Evolutionary conservation across 2,888 invertebrate genomes (phyloP).

Genomic region (Spodoptera picta): DNA sequence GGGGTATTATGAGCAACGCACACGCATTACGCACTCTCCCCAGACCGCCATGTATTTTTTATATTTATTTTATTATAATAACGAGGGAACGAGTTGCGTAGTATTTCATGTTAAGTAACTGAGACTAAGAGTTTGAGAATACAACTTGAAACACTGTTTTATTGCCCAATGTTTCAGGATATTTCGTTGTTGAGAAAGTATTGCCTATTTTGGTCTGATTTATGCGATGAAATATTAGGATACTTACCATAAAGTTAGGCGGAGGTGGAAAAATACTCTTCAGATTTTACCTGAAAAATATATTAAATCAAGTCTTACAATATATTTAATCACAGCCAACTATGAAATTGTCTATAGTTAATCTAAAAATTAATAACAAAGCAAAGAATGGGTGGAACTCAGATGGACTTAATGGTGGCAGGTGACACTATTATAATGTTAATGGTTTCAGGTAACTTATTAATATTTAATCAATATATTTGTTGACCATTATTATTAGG

Average conservation of each 20-base stretch:
- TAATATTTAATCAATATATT: no score
- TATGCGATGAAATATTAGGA: constrained; percentile 30
- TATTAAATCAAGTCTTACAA: no score
- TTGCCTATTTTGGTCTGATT: constrained; percentile 23
- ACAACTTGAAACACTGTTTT: constrained; percentile 38
- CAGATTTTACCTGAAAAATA: constrained; percentile 9
- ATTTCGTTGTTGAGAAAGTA: constrained; percentile 6
- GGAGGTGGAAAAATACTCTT: constrained; percentile 12
- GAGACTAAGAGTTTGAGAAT: constrained; percentile 19
- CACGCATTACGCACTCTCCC: constrained; percentile 33
- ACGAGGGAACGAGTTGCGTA: constrained; percentile 13
- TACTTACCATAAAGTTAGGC: neutral
- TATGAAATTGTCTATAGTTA: no score
- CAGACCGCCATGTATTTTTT: constrained; percentile 37
- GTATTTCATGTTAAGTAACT: constrained; percentile 27
- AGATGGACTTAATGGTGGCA: no score
- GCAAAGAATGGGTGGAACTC: neutral
- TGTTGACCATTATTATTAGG: no score
- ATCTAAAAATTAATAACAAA: constrained; percentile 1
- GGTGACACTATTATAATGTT: no score
- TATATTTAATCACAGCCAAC: no score
- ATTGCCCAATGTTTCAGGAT: constrained; percentile 21
- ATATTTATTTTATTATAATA: constrained; percentile 49
- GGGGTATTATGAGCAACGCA: constrained; percentile 31
- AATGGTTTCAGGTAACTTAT: no score